phyloP scores from a whole-genome alignment of 2,113 vertebrate species.

The Coptodon bakossiorum region DNA sequence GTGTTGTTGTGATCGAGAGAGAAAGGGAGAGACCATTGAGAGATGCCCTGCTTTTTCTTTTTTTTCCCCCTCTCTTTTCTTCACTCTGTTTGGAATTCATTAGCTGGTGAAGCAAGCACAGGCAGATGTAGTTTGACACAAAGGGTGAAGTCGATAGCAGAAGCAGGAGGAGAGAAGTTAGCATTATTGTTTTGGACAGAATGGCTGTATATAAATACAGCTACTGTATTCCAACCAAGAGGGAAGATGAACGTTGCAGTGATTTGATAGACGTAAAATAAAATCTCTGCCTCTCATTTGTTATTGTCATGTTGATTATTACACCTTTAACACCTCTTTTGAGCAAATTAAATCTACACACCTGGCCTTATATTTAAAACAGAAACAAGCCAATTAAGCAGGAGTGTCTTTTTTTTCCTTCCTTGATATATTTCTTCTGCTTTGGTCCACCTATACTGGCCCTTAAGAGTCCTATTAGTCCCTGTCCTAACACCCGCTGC shows the following conservation, averaged over 20 bases:
- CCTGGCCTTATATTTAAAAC: not conserved
- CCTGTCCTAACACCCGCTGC: not conserved
- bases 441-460: not conserved
- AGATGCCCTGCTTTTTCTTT: constrained; percentile 34
- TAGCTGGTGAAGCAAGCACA: constrained; percentile 66
- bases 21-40: constrained; percentile 49
- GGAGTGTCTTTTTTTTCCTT: not conserved
- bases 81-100: constrained; percentile 85
- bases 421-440: not conserved
- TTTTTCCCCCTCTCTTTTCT: not conserved
- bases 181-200: constrained; percentile 11
- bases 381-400: not conserved
- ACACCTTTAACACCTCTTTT: not conserved
- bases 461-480: not conserved
- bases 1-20: constrained; percentile 87
- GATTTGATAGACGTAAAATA: not conserved
- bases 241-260: not conserved
- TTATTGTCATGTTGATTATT: not conserved
- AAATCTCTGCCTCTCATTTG: not conserved
- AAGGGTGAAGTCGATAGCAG: constrained; percentile 64
- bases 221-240: not conserved
- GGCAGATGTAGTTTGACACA: constrained; percentile 79
- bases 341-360: not conserved
- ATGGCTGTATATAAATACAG: not conserved
- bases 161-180: constrained; percentile 19